These are phyloP conservation scores for Automeris io DNA, from an alignment of 2,888 invertebrate species.

Conservation along the genomic window DNA sequence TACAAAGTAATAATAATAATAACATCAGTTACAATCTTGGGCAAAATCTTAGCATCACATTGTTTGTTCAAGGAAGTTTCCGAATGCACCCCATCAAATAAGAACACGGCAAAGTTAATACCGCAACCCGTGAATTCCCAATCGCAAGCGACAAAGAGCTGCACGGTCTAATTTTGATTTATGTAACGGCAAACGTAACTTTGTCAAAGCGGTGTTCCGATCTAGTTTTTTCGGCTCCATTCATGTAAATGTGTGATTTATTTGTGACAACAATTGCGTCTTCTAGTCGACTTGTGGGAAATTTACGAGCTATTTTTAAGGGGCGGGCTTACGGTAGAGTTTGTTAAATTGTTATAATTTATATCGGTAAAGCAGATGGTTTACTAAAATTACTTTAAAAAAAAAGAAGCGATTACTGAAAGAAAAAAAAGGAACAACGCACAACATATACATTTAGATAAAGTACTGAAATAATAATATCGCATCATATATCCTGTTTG, in stretches of 20 bases:
- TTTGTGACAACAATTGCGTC: conserved; percentile 65
- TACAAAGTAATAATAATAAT: too few relatives aligned
- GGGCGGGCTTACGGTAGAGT: conserved; percentile 52
- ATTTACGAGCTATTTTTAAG: conserved; percentile 61
- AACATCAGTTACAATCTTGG: conserved; percentile 64
- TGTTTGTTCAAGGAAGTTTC: conserved; percentile 66
- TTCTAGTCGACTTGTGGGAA: conserved; percentile 58
- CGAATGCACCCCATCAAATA: conserved; percentile 40
- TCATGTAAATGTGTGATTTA: conserved; percentile 66
- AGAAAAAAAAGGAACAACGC: not conserved
- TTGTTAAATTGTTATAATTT: conserved; percentile 40
- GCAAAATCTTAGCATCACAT: conserved; percentile 36
- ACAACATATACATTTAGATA: too few relatives aligned
- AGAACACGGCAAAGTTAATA: not conserved
- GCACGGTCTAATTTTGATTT: not conserved
- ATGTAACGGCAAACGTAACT: not conserved
- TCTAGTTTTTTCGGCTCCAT: conserved; percentile 51
- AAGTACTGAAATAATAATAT: not conserved
- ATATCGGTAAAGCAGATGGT: conserved; percentile 28
- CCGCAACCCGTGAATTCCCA: not conserved
- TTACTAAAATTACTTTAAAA: conserved; percentile 11
- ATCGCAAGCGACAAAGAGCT: not conserved
- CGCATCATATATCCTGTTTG: too few relatives aligned
- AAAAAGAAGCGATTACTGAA: not conserved
- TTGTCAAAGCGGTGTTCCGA: conserved; percentile 28